Percentiles rank a stretch among this genome's conserved stretches.
Evolutionary conservation across 2,797 vertebrate genomes (phyloP).

Genomic region (Mus spretus): DNA sequence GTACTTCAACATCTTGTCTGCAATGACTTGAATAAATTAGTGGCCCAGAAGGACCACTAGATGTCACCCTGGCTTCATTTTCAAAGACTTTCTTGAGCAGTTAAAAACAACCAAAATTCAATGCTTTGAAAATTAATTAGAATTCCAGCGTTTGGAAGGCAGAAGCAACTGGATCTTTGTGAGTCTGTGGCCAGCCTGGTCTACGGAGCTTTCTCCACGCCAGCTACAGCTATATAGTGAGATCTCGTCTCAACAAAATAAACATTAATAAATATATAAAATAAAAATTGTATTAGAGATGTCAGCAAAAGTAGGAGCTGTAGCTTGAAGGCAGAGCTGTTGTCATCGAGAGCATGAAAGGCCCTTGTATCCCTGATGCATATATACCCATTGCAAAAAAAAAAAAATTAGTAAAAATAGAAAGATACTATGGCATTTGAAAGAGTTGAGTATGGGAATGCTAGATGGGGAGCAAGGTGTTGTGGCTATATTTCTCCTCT

Average conservation of each 20-base stretch:
- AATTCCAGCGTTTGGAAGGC: background rate
- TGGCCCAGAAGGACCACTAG: constrained; percentile 69
- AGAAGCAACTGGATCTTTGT: background rate
- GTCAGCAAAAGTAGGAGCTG: background rate
- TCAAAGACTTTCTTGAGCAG: constrained; percentile 7
- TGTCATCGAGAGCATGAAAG: background rate
- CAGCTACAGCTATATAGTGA: background rate
- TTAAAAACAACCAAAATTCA: background rate
- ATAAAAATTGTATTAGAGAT: background rate
- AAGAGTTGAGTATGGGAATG: background rate
- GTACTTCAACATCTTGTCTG: background rate
- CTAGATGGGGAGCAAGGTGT: background rate
- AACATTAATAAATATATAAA: background rate
- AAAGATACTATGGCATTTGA: background rate
- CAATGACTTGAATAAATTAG: constrained; percentile 2
- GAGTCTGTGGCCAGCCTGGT: background rate
- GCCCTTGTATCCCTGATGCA: background rate
- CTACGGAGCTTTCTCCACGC: background rate
- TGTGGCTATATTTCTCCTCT: background rate
- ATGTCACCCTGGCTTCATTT: constrained; percentile 74
- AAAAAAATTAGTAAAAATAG: background rate
- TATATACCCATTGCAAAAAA: background rate
- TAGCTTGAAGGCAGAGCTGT: background rate
- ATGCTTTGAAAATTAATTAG: background rate
- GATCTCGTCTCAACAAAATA: background rate